A percentile compares a stretch with the other conserved stretches of the same genome.
Evolutionary conservation across 2,113 vertebrate genomes (phyloP).

Genomic region (Microtus richardsoni): DNA sequence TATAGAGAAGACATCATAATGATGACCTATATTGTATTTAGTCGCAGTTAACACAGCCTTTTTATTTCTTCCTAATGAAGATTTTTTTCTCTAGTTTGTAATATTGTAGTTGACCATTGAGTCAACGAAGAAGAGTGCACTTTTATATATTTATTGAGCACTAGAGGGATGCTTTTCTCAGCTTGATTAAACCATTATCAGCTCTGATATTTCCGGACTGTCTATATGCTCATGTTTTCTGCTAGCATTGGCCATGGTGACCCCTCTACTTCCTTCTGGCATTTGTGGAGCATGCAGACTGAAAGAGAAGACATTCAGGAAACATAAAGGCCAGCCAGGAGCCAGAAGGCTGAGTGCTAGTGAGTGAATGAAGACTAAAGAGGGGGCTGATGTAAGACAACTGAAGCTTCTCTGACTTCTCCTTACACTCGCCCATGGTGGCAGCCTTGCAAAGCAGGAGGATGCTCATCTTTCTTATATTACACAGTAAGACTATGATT

Average conservation of each 20-base stretch:
- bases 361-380: background rate
- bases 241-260: background rate
- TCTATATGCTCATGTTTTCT: background rate
- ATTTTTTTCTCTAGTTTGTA: background rate
- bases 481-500: background rate
- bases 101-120: background rate
- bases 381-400: background rate
- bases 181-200: conserved; percentile 26
- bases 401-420: background rate
- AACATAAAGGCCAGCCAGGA: background rate
- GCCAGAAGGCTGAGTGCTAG: background rate
- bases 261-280: background rate
- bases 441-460: background rate
- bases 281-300: background rate
- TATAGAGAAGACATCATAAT: background rate
- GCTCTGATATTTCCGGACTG: background rate
- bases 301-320: background rate
- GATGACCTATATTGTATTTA: background rate
- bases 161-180: conserved; percentile 22
- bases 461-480: background rate
- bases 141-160: conserved; percentile 23
- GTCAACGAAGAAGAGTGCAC: background rate
- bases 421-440: background rate
- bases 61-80: background rate
- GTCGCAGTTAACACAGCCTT: background rate